These are phyloP conservation scores for Achroia grisella DNA, from an alignment of 1,140 invertebrate species.

Conservation along the genomic window DNA sequence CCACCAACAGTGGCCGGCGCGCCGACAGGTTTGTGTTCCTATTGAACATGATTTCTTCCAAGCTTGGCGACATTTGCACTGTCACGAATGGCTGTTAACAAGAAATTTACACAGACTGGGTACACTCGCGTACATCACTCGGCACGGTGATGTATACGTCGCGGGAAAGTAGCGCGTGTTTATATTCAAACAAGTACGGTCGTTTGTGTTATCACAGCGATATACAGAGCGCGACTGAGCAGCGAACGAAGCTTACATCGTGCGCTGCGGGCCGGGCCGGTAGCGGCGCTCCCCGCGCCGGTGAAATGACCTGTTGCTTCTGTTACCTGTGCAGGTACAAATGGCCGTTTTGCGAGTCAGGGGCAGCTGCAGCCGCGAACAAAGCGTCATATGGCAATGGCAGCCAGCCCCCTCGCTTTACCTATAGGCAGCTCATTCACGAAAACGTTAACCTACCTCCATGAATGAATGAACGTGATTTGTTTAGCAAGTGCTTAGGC, in stretches of 20 bases:
- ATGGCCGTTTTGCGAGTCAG: slow-evolving; percentile 41
- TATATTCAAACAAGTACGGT: slow-evolving; percentile 8
- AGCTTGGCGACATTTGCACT: slow-evolving; percentile 67
- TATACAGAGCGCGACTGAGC: slow-evolving; percentile 19
- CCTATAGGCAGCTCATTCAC: slow-evolving; percentile 41
- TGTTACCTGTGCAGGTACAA: slow-evolving; percentile 66
- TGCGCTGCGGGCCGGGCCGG: slow-evolving; percentile 15
- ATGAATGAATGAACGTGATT: slow-evolving; percentile 55
- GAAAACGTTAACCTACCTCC: slow-evolving; percentile 19
- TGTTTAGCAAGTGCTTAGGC: slow-evolving; percentile 25
- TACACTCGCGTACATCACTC: slow-evolving; percentile 65
- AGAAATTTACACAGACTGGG: slow-evolving; percentile 27
- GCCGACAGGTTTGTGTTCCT: slow-evolving; percentile 67
- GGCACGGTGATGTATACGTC: slow-evolving; percentile 33
- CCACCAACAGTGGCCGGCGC: slow-evolving; percentile 61
- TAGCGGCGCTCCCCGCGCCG: slow-evolving; percentile 42
- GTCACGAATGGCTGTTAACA: slow-evolving; percentile 40
- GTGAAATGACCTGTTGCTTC: slow-evolving; percentile 65
- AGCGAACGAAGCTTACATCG: slow-evolving; percentile 1
- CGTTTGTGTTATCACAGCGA: slow-evolving; percentile 21
- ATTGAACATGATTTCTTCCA: slow-evolving; percentile 69
- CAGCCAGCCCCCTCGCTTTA: slow-evolving; percentile 20
- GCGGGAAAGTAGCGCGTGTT: slow-evolving; percentile 46
- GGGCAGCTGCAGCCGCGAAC: slow-evolving; percentile 53
- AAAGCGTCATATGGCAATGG: slow-evolving; percentile 48